Percentiles rank a stretch among this genome's conserved stretches.
phyloP scores from a whole-genome alignment of 2,888 invertebrate genomes.

The Cryptocheilus praepositus region DNA sequence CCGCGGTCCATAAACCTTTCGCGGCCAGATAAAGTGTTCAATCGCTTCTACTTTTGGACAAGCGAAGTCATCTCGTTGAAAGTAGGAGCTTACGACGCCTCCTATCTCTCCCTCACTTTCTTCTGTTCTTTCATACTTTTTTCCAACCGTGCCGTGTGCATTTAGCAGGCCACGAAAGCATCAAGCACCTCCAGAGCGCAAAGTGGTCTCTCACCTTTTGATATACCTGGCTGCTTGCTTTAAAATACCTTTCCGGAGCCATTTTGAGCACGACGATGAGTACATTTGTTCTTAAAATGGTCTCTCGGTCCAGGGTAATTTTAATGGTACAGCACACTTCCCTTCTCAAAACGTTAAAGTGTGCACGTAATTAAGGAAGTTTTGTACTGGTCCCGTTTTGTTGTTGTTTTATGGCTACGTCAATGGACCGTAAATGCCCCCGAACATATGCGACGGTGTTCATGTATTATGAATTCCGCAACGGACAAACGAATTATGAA shows the following conservation, averaged over 20 bases:
- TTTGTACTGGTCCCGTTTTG: too few relatives aligned
- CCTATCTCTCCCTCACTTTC: slow-evolving; percentile 13
- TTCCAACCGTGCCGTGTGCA: slow-evolving; percentile 29
- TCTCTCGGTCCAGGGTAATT: slow-evolving; percentile 41
- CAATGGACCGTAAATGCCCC: too few relatives aligned
- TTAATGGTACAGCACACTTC: slow-evolving; percentile 36
- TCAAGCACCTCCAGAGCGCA: slow-evolving; percentile 46
- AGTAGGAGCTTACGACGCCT: neutral
- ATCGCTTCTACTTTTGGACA: slow-evolving; percentile 24
- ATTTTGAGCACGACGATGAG: neutral
- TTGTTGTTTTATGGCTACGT: too few relatives aligned
- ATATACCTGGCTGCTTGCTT: slow-evolving; percentile 36
- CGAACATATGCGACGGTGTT: too few relatives aligned
- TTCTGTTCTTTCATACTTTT: slow-evolving; percentile 12
- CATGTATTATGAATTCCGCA: too few relatives aligned
- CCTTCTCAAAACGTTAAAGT: neutral
- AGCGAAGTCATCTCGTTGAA: slow-evolving; percentile 10
- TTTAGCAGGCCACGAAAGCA: slow-evolving; percentile 46
- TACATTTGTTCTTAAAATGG: slow-evolving; percentile 43
- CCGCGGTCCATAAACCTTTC: slow-evolving; percentile 36
- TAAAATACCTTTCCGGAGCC: neutral
- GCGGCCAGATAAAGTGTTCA: slow-evolving; percentile 29
- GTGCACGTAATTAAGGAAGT: too few relatives aligned
- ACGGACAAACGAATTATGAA: too few relatives aligned
- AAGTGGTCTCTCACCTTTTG: slow-evolving; percentile 55